phyloP scores from a whole-genome alignment of 1,140 invertebrate species.

The Calephelis nemesis region DNA sequence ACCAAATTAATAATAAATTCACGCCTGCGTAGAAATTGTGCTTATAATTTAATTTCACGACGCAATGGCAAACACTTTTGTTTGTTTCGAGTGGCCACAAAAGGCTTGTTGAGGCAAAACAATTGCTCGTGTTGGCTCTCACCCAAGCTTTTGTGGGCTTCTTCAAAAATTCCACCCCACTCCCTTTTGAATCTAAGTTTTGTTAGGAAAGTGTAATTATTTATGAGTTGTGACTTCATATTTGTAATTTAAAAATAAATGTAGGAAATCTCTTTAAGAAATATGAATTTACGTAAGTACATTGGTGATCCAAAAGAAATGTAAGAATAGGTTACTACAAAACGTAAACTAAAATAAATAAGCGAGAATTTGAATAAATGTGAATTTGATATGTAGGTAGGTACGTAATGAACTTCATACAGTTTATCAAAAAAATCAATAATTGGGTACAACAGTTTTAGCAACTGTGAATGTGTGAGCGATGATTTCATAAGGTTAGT shows the following conservation, averaged over 20 bases:
- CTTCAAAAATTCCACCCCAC: conserved; percentile 23
- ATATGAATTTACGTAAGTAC: no score
- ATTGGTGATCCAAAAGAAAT: no score
- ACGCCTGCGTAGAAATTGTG: conserved; percentile 19
- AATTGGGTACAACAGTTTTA: no score
- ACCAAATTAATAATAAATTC: conserved; percentile 18
- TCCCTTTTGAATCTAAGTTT: conserved; percentile 3
- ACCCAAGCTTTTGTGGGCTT: conserved; percentile 24
- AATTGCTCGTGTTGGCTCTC: conserved; percentile 24
- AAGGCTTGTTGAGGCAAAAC: conserved; percentile 22
- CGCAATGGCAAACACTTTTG: conserved; percentile 19
- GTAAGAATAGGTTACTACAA: no score
- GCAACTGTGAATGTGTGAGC: no score
- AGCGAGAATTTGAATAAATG: no score
- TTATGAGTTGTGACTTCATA: not conserved
- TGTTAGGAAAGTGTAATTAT: conserved; percentile 7
- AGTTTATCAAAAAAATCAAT: no score
- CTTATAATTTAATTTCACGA: conserved; percentile 23
- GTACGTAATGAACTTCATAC: no score
- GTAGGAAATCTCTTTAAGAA: no score
- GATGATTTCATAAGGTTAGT: no score
- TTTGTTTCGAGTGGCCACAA: conserved; percentile 23
- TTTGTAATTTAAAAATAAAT: not conserved
- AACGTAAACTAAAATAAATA: no score
- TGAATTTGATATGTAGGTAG: no score